A percentile compares a stretch with the other conserved stretches of the same genome.
These are phyloP conservation scores for Anthophora plumipes DNA, from an alignment of 2,888 invertebrate species.

Conservation along the genomic window DNA sequence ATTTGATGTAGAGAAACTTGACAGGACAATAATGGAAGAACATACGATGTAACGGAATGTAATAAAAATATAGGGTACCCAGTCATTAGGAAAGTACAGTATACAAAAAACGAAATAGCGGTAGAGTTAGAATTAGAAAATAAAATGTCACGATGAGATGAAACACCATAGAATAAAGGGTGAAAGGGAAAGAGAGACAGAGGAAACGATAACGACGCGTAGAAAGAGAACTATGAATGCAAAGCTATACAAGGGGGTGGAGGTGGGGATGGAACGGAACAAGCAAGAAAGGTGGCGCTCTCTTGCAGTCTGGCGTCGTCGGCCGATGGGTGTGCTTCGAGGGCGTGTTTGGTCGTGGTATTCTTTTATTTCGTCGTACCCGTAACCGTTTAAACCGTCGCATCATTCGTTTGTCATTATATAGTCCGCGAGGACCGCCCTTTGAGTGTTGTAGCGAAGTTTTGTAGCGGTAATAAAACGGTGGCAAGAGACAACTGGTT, in stretches of 20 bases:
- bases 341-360: constrained; percentile 6
- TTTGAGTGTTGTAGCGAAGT: constrained; percentile 8
- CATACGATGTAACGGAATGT: not conserved
- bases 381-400: constrained; percentile 18
- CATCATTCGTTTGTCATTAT: constrained; percentile 10
- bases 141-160: not conserved
- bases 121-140: constrained; percentile 7
- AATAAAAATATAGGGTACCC: not conserved
- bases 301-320: constrained; percentile 79
- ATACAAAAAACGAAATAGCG: constrained; percentile 1
- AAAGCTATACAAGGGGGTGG: constrained; percentile 5
- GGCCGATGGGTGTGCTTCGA: constrained; percentile 73
- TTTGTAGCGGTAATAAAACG: not conserved
- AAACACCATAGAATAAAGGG: constrained; percentile 6
- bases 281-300: constrained; percentile 67
- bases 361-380: constrained; percentile 24
- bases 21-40: not conserved
- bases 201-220: not conserved
- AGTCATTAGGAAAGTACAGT: not conserved
- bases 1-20: not conserved
- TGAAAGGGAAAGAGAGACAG: not conserved
- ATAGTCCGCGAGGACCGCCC: constrained; percentile 6
- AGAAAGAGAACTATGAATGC: constrained; percentile 12
- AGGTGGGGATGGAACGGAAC: constrained; percentile 60
- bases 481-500: constrained; percentile 7